Conservation (phyloP, 2,888 invertebrate genomes). For the Dendrolimus houi region DNA sequence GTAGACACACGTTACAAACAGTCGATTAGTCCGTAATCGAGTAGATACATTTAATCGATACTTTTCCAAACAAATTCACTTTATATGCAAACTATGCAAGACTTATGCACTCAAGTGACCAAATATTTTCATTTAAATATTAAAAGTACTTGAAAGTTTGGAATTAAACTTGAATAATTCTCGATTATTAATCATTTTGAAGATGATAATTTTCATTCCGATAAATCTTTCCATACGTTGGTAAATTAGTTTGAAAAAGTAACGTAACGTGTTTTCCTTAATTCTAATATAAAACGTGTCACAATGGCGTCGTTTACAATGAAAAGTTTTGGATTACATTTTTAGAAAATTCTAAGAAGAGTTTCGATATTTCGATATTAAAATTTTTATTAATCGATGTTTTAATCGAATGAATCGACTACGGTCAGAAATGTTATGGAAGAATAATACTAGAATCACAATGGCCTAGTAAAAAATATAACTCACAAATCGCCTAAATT, state of each 20-base stretch:
- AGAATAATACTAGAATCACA: too few species aligned
- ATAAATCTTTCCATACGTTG: too few species aligned
- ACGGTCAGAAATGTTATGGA: too few species aligned
- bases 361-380: constrained; percentile 12
- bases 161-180: too few species aligned
- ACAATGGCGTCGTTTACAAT: constrained; percentile 48
- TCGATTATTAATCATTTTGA: too few species aligned
- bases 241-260: not conserved
- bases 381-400: not conserved
- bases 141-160: too few species aligned
- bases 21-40: constrained; percentile 22
- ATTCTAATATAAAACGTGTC: constrained; percentile 43
- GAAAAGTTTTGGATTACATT: constrained; percentile 56
- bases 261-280: constrained; percentile 10
- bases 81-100: too few species aligned
- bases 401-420: constrained; percentile 12
- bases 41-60: not conserved
- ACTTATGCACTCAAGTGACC: too few species aligned
- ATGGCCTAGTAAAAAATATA: too few species aligned
- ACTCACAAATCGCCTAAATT: too few species aligned
- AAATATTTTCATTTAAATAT: too few species aligned
- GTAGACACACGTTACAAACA: constrained; percentile 53
- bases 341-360: constrained; percentile 53
- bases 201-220: too few species aligned
- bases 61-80: not conserved